These are phyloP conservation scores for Gadopsis marmoratus DNA, from an alignment of 2,797 vertebrate genomes.

Conservation along the genomic window DNA sequence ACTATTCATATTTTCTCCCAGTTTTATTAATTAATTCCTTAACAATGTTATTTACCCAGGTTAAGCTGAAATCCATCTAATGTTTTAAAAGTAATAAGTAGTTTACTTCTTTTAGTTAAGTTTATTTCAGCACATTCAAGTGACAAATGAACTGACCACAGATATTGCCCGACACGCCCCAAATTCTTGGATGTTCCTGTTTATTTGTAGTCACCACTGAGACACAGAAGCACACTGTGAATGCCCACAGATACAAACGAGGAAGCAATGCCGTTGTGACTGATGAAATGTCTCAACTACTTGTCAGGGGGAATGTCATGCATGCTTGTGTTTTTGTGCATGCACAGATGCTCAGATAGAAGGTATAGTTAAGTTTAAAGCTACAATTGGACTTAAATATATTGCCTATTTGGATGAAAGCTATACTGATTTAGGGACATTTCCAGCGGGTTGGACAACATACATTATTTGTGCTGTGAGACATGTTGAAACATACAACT, in stretches of 20 bases:
- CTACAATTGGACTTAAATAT: background rate
- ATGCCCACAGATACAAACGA: background rate
- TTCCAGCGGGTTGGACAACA: background rate
- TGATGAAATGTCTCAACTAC: slow-evolving; percentile 17
- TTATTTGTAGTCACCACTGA: background rate
- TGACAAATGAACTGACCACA: background rate
- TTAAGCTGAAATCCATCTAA: background rate
- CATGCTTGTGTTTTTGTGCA: background rate
- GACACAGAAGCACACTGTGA: background rate
- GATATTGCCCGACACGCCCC: background rate
- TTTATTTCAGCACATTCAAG: background rate
- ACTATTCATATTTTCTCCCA: background rate
- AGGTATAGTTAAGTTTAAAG: background rate
- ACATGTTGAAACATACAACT: background rate
- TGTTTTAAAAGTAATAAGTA: background rate
- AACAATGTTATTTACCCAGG: background rate
- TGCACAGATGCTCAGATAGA: slow-evolving; percentile 3
- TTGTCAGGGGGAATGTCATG: background rate
- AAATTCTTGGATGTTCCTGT: background rate
- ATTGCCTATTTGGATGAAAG: background rate
- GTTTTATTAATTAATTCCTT: background rate
- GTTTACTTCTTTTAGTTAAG: background rate
- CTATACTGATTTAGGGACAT: background rate
- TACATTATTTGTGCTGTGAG: background rate
- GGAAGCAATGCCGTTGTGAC: background rate